Evolutionary conservation across 2,888 invertebrate genomes (phyloP).

Genomic region (Trichacis sp.): DNA sequence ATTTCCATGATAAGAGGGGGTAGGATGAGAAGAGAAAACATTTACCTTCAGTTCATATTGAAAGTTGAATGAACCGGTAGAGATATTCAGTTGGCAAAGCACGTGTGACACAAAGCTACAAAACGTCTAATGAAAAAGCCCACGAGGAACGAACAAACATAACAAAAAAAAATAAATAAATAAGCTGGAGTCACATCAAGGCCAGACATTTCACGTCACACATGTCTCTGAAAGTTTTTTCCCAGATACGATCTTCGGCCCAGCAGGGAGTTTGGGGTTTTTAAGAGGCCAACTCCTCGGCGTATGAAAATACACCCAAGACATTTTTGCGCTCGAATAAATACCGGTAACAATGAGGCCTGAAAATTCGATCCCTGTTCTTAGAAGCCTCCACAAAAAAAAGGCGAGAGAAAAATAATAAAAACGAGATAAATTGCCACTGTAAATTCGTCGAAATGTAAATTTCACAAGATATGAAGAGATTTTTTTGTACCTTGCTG

Average conservation of each 20-base stretch:
- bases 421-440: neutral
- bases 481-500: too few species aligned
- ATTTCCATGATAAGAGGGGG: too few species aligned
- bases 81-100: conserved; percentile 18
- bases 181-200: conserved; percentile 32
- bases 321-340: neutral
- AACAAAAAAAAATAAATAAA: conserved; percentile 24
- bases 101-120: conserved; percentile 21
- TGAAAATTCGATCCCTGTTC: neutral
- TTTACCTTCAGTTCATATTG: too few species aligned
- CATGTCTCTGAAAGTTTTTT: conserved; percentile 35
- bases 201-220: conserved; percentile 31
- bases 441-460: too few species aligned
- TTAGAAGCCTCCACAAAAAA: neutral
- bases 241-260: conserved; percentile 35
- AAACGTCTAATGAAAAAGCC: too few species aligned
- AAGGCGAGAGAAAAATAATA: neutral
- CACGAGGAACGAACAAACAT: too few species aligned
- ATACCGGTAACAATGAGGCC: too few species aligned
- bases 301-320: neutral
- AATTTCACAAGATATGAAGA: too few species aligned
- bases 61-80: conserved; percentile 11
- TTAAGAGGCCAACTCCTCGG: conserved; percentile 23
- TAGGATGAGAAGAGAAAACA: too few species aligned
- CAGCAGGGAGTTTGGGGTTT: conserved; percentile 38